phyloP scores from a whole-genome alignment of 2,113 vertebrate genomes.

The Neotoma lepida region DNA sequence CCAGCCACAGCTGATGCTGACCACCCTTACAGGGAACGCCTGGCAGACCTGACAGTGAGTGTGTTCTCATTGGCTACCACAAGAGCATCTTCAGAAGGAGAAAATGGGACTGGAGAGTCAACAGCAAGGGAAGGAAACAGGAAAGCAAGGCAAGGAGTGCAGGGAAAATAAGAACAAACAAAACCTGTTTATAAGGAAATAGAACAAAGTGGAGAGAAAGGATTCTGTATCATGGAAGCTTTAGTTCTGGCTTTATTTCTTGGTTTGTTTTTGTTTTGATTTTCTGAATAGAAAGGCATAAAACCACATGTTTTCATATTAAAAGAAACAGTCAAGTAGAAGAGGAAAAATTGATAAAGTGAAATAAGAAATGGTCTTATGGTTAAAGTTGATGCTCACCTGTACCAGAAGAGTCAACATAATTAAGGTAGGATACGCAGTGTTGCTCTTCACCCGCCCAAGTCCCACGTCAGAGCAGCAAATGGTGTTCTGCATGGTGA shows the following conservation, averaged over 20 bases:
- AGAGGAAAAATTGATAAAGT: background rate
- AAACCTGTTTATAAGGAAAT: background rate
- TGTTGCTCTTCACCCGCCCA: background rate
- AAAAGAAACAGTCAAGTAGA: background rate
- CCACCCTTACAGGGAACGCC: background rate
- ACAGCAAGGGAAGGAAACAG: background rate
- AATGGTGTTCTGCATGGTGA: too few relatives aligned
- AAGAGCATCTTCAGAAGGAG: background rate
- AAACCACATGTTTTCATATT: background rate
- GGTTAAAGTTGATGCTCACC: background rate
- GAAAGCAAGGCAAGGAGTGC: background rate
- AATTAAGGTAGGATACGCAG: background rate
- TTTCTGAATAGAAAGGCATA: background rate
- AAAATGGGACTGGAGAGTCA: background rate
- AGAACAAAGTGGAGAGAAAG: background rate
- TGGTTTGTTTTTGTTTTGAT: background rate
- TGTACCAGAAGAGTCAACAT: background rate
- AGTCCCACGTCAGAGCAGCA: background rate
- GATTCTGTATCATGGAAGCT: background rate
- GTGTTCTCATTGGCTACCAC: background rate
- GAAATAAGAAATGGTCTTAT: background rate
- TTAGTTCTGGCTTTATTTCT: background rate
- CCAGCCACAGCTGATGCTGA: accelerated
- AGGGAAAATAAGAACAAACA: background rate
- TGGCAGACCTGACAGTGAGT: accelerated